Evolutionary conservation across 2,888 invertebrate genomes (phyloP).

Genomic region (Lithophane socia): DNA sequence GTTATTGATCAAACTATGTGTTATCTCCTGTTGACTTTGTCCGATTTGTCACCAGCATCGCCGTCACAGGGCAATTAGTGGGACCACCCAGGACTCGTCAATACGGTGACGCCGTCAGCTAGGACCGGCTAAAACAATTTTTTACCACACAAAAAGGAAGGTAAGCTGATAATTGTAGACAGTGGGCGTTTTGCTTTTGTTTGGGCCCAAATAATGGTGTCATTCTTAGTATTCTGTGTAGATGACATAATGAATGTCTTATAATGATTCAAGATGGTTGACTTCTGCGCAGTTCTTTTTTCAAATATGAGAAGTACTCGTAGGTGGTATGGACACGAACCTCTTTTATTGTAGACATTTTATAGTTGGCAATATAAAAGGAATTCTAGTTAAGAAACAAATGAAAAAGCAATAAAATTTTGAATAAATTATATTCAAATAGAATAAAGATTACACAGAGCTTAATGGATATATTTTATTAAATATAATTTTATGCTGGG

Average conservation of each 20-base stretch:
- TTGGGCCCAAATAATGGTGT: conserved; percentile 50
- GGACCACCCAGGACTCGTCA: conserved; percentile 78
- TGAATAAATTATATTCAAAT: conserved; percentile 33
- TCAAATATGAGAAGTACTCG: neutral
- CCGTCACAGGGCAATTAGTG: conserved; percentile 78
- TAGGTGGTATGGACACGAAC: neutral
- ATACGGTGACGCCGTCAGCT: conserved; percentile 71
- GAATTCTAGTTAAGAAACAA: conserved; percentile 44
- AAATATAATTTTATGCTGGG: conserved; percentile 27
- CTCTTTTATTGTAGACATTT: conserved; percentile 12
- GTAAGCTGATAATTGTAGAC: conserved; percentile 59
- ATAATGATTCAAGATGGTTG: conserved; percentile 5
- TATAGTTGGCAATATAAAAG: conserved; percentile 23
- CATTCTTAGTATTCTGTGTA: conserved; percentile 56
- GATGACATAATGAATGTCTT: conserved; percentile 41
- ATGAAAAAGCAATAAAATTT: conserved; percentile 39
- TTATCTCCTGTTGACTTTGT: conserved; percentile 72
- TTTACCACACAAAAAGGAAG: conserved; percentile 66
- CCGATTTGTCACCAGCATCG: conserved; percentile 78
- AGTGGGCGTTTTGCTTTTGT: conserved; percentile 65
- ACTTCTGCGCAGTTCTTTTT: conserved; percentile 15
- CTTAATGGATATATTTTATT: conserved; percentile 35
- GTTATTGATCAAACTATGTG: conserved; percentile 69
- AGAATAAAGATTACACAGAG: conserved; percentile 27
- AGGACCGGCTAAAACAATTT: conserved; percentile 71